Conservation (phyloP, 2,113 vertebrate genomes). For the Tiliqua scincoides region DNA sequence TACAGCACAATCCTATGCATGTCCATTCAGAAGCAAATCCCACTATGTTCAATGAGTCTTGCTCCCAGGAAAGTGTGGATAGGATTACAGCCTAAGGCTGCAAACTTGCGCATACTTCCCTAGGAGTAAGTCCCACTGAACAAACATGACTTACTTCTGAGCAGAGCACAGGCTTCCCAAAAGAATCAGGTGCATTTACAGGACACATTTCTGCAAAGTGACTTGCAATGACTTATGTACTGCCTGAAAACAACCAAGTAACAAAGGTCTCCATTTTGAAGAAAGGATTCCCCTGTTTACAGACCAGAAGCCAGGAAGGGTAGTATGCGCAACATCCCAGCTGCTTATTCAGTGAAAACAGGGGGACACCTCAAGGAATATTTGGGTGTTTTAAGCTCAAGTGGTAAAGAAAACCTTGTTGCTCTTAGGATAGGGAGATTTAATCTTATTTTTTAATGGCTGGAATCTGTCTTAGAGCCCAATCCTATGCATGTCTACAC, state of each 20-base stretch:
- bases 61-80: too few relatives aligned
- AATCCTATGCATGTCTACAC: too few relatives aligned
- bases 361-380: background rate
- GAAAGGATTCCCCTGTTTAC: background rate
- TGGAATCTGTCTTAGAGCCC: too few relatives aligned
- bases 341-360: background rate
- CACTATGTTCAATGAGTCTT: too few relatives aligned
- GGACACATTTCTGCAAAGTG: background rate
- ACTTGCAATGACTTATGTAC: background rate
- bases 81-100: too few relatives aligned
- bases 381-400: background rate
- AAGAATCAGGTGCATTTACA: background rate
- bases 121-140: background rate
- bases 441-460: too few relatives aligned
- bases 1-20: too few relatives aligned
- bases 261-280: background rate
- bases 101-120: too few relatives aligned
- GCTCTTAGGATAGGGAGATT: too few relatives aligned
- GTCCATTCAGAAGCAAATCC: too few relatives aligned
- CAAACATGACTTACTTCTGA: background rate
- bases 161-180: too few relatives aligned
- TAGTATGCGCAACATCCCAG: background rate
- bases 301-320: background rate
- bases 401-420: too few relatives aligned
- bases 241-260: background rate